Base-by-base conservation (phyloP, 1,140 invertebrate genomes). In the Saxidomus purpurata region DNA sequence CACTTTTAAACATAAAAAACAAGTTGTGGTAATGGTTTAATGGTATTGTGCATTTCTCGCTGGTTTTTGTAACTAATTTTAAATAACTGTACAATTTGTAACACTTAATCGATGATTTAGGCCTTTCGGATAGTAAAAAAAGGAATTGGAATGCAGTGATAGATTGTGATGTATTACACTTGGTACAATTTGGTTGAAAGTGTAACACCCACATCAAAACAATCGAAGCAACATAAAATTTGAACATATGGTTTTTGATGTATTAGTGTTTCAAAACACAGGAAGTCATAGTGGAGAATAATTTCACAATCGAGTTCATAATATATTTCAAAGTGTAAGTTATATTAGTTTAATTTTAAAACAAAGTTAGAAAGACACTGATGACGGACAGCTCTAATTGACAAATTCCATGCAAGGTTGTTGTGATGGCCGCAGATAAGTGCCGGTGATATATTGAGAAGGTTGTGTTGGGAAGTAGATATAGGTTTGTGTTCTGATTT, bases 151-250 rank as follows among this genome's bases (percentile, higher is more conserved):
- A 71, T 36, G 67, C 67, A 36, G 17, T 38, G 67, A 71, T 71
- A 71, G 34, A 71, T n/a, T 40, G 34, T 71, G 28, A 71, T 17
- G 61, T 67, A 55, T 63, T 28, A 63, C 59, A 63, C n/a, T n/a
- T 28, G 59, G 59, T 63, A 63, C 59, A 63, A 28, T 28, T 25
- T 63, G 15, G n/a, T 63, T 28, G 8, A 55, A 55, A 55, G 52
- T 55, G 52, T 22, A n/a, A 55, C 52, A 55, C 52, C 59, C 59
- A 63, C 59, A 63, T 63, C 59, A 63, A 63, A 63, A 63, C 1
- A n/a, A 43, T 43, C 1, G 59, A 63, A 28, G 15, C 11, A 28
- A 28, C 3, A 8, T 63, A 28, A 28, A 63, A 63, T 11, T n/a
- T 63, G 25, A 63, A 63, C 43, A 43, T 43, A 63, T n/a, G 4